Percentiles rank a stretch among this genome's conserved stretches.
Evolutionary conservation across 1,140 invertebrate genomes (phyloP).

Genomic region (Ceratosolen fusciceps): DNA sequence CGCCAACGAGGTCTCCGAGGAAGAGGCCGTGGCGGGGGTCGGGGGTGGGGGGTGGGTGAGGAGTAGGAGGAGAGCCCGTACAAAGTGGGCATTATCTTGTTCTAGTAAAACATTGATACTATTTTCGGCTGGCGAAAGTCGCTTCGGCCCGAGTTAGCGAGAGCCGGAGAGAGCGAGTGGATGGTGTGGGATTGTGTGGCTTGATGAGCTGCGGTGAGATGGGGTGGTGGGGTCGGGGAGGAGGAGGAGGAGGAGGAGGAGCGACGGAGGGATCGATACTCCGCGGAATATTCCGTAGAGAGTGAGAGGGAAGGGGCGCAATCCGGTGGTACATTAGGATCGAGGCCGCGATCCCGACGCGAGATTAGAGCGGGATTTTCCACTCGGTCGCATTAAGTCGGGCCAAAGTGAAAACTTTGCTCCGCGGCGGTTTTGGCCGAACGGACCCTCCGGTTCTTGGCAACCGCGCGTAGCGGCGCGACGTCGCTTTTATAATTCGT

Average conservation of each 20-base stretch:
- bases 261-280: background rate
- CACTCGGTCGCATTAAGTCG: slow-evolving; percentile 8
- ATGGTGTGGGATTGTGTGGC: no score
- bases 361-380: slow-evolving; percentile 6
- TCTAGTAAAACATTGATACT: slow-evolving; percentile 15
- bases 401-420: background rate
- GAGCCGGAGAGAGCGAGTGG: no score
- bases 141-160: background rate
- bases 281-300: background rate
- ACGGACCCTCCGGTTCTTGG: background rate
- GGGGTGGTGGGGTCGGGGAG: no score
- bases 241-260: no score
- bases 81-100: slow-evolving; percentile 8
- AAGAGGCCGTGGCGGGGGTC: no score
- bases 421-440: background rate
- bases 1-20: no score
- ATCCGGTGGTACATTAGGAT: background rate
- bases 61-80: no score
- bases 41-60: background rate
- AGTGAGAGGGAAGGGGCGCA: background rate
- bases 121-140: background rate
- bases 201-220: no score
- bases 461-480: background rate
- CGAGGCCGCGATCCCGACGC: background rate
- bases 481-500: slow-evolving; percentile 15